These are phyloP conservation scores for Aleiodes sp. DNA, from an alignment of 1,140 invertebrate genomes.

Conservation along the genomic window DNA sequence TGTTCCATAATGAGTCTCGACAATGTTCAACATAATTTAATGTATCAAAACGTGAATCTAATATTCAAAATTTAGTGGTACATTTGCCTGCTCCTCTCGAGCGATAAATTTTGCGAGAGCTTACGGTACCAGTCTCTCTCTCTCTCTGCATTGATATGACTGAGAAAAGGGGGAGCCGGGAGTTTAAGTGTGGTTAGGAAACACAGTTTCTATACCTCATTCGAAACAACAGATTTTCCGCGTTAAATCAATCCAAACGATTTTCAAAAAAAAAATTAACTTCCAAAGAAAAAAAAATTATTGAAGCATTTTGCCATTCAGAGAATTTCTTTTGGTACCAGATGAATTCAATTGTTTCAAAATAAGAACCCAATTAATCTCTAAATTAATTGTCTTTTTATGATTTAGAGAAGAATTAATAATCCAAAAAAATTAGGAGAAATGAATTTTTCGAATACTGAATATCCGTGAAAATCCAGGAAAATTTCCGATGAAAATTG, in stretches of 20 bases:
- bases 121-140: constrained; percentile 21
- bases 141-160: not conserved
- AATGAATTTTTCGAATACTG: no score
- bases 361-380: no score
- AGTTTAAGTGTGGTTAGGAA: not conserved
- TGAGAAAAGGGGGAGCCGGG: not conserved
- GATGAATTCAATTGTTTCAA: no score
- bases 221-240: constrained; percentile 20
- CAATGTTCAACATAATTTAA: constrained; percentile 4
- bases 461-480: no score
- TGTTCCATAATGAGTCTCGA: constrained; percentile 10
- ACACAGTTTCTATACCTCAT: constrained; percentile 20
- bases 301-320: no score
- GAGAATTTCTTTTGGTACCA: no score
- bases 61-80: constrained; percentile 33
- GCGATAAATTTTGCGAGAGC: constrained; percentile 30
- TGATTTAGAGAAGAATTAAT: no score
- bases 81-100: not conserved
- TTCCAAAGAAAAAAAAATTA: not conserved
- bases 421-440: no score
- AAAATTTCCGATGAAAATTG: no score
- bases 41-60: constrained; percentile 31
- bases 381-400: no score
- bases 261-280: not conserved
- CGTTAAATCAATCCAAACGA: constrained; percentile 13